A percentile compares a stretch with the other conserved stretches of the same genome.
phyloP scores from a whole-genome alignment of 2,113 vertebrate genomes.

The Strix uralensis region DNA sequence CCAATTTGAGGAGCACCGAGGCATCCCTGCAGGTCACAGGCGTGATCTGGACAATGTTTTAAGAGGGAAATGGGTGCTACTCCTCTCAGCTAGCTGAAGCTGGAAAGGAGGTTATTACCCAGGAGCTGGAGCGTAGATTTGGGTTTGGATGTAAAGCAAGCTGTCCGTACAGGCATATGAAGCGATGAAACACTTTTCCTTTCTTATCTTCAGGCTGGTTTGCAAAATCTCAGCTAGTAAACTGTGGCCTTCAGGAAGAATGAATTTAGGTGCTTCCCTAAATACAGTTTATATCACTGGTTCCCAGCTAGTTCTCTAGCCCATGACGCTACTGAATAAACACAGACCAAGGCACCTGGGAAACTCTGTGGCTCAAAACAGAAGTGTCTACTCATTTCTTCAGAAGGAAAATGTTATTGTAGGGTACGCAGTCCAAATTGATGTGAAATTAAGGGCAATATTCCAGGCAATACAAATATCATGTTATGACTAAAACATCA shows the following conservation, averaged over 20 bases:
- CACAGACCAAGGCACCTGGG: not conserved
- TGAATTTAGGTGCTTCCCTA: not conserved
- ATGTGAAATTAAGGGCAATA: conserved; percentile 3
- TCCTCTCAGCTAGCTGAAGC: not conserved
- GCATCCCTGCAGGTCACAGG: not conserved
- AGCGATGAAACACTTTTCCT: not conserved
- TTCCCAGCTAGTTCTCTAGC: not conserved
- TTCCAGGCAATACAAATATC: conserved; percentile 3
- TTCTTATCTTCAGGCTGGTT: not conserved
- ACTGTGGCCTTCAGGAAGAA: not conserved
- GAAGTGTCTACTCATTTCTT: not conserved
- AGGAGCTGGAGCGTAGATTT: not conserved
- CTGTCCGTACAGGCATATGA: not conserved
- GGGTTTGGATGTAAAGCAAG: not conserved
- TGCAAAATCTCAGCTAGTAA: not conserved
- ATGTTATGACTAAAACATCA: conserved; percentile 20
- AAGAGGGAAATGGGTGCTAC: not conserved
- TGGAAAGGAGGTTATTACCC: not conserved
- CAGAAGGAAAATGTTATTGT: not conserved
- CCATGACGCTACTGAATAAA: not conserved
- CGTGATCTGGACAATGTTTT: not conserved
- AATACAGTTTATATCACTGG: not conserved
- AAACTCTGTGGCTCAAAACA: not conserved
- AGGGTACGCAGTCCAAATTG: not conserved
- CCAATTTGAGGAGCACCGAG: not conserved